Base-by-base conservation (phyloP, 2,888 invertebrate species). In the Eremobia ochroleuca region DNA sequence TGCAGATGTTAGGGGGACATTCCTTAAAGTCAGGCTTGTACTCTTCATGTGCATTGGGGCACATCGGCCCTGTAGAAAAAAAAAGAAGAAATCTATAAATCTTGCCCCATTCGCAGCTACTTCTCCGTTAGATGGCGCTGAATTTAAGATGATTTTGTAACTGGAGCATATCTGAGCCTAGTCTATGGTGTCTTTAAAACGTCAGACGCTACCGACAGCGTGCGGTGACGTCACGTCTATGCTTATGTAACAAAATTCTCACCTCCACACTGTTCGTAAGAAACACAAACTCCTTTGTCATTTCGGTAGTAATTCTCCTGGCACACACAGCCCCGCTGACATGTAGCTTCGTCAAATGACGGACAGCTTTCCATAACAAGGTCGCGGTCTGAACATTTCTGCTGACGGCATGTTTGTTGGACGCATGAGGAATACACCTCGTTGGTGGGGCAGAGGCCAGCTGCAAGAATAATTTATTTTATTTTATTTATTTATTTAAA, bases 1-100 rank as follows among this genome's bases (percentile, higher is more conserved):
- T 1, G 66, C 92, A 92, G 3, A 74, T 87, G 9, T 91, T 90
- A 3, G 90, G 88, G 8, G 88, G 87, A 40, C 84, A 85, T 31
- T 31, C 31, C 37, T 2, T 31, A 1, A 65, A 79, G 9, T 73
- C 49, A 9, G 65, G 65, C 4, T 55, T 76, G 37, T 62, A 85
- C 0, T 18, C 28, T 81, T 85, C 85, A 73, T 77, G 52, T 31
- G 65, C 55, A 3, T 79, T 37, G 37, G 83, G 66, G 62, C 81
- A 85, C 28, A 65, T n/a, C 9, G 73, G 73, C 0, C 31, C 85
- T 80, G 74, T 49, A 49, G 31, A 55, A 64, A n/a, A 37, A 40
- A 55, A n/a, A 15, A 40, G 5, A n/a, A n/a, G 0, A 3, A 52
- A 52, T 25, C 9, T 52, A 25, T 52, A 9, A 52, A 52, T 25